Base-by-base conservation (phyloP, 2,888 invertebrate genomes). In the Sussaba pulchella region DNA sequence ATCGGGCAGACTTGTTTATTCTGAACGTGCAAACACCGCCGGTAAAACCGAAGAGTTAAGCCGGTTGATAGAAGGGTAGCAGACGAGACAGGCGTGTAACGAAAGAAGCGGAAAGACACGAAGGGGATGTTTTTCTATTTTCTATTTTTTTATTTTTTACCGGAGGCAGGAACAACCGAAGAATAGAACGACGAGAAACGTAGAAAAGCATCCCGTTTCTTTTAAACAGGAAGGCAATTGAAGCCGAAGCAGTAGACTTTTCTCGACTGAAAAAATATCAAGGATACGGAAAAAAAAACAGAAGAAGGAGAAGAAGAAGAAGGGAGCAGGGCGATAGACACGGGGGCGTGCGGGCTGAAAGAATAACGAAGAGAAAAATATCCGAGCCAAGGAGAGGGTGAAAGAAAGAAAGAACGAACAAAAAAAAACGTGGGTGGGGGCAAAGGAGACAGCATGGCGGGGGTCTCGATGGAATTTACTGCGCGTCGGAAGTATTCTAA, bases 401-500 rank as follows among this genome's bases (percentile, higher is more conserved):
- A n/a, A n/a, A n/a, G n/a, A n/a, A n/a, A n/a, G n/a, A n/a, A n/a
- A n/a, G n/a, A n/a, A n/a, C n/a, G n/a, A n/a, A n/a, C 14, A 21
- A 43, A 24, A 82, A 50, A 78, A 69, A 74, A 52, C 6, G 31
- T 31, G 31, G 31, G 59, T 41, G 59, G 59, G 77, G 57, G 69
- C 39, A 63, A 72, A 19, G 24, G 52, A 52, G 72, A 54, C 52
- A 54, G 26, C 39, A 17, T 63, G 45, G 74, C 52, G 76, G 82
- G 85, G 84, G 57, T 78, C 86, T 83, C 85, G 85, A 87, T 88
- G 87, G 87, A 89, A 89, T 90, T 89, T 89, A 89, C 87, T 86
- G 88, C 86, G 86, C 84, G 85, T 86, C 88, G 88, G 87, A 89
- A 90, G 88, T 88, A 88, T 89, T 90, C 88, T 84, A 85, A 87